Percentiles rank a stretch among this genome's conserved stretches.
phyloP scores from a whole-genome alignment of 2,797 vertebrate genomes.

The Pangasius sanitwongsei region DNA sequence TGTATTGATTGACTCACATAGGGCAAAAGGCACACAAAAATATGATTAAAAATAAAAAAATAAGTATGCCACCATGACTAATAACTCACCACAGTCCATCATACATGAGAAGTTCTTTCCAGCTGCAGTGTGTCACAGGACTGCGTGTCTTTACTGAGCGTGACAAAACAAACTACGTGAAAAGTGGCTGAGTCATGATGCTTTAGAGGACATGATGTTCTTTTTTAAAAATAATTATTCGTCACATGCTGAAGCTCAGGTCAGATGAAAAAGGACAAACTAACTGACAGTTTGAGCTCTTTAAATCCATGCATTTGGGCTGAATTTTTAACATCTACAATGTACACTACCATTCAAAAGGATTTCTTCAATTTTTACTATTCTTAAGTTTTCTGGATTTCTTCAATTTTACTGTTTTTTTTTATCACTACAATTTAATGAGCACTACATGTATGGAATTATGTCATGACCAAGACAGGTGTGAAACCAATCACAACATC shows the following conservation, averaged over 20 bases:
- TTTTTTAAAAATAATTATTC: background rate
- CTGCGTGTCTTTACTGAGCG: background rate
- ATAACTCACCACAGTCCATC: background rate
- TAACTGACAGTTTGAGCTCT: background rate
- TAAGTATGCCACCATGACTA: background rate
- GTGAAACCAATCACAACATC: background rate
- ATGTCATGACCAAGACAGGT: background rate
- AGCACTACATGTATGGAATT: background rate
- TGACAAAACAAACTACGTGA: background rate
- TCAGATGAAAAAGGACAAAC: constrained; percentile 14
- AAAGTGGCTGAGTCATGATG: constrained; percentile 13
- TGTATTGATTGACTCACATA: background rate
- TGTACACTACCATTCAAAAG: background rate
- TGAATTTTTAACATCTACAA: background rate
- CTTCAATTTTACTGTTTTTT: background rate
- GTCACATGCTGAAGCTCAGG: background rate
- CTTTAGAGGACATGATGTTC: background rate
- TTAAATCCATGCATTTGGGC: background rate
- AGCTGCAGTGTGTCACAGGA: background rate
- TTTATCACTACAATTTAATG: background rate
- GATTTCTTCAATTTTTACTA: background rate
- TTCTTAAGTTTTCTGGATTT: background rate
- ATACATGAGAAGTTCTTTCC: background rate
- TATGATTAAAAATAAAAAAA: no score
- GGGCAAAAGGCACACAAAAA: background rate